Conservation (phyloP, 2,888 invertebrate species). For the Plagodis pulveraria region DNA sequence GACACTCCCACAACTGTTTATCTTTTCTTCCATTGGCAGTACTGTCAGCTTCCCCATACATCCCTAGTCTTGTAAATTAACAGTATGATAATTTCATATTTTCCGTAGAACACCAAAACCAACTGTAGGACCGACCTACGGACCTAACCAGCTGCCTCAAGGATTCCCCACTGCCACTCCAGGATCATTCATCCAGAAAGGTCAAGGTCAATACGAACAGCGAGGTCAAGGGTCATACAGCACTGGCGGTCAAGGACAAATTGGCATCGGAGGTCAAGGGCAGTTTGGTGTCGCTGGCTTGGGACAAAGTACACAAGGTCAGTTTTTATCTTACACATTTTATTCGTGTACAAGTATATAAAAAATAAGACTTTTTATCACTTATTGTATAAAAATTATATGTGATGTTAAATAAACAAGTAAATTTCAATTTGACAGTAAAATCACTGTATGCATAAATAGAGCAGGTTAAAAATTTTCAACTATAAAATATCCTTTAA, state of each 20-base stretch:
- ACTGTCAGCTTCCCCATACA: too few relatives aligned
- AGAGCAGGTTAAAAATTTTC: too few relatives aligned
- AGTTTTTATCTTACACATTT: neutral
- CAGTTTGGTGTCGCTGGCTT: constrained; percentile 35
- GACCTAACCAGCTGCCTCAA: constrained; percentile 60
- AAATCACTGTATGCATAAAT: too few relatives aligned
- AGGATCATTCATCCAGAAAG: constrained; percentile 47
- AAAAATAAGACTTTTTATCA: too few relatives aligned
- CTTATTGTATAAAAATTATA: too few relatives aligned
- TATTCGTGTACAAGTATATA: too few relatives aligned
- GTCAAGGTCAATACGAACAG: constrained; percentile 51
- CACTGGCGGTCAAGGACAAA: constrained; percentile 34
- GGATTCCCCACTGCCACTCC: constrained; percentile 51
- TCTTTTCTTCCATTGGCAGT: too few relatives aligned
- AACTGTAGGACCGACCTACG: constrained; percentile 51
- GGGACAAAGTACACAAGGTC: constrained; percentile 31
- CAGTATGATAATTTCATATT: neutral
- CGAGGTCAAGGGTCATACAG: constrained; percentile 49
- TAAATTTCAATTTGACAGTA: too few relatives aligned
- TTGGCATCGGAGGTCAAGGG: constrained; percentile 39
- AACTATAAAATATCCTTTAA: too few relatives aligned
- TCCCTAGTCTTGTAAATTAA: neutral
- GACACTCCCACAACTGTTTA: too few relatives aligned
- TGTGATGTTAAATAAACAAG: too few relatives aligned
- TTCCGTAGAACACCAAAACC: constrained; percentile 37